Percentiles rank a stretch among this genome's conserved stretches.
Evolutionary conservation across 2,888 invertebrate species (phyloP).

Genomic region (Epinotia bilunana): DNA sequence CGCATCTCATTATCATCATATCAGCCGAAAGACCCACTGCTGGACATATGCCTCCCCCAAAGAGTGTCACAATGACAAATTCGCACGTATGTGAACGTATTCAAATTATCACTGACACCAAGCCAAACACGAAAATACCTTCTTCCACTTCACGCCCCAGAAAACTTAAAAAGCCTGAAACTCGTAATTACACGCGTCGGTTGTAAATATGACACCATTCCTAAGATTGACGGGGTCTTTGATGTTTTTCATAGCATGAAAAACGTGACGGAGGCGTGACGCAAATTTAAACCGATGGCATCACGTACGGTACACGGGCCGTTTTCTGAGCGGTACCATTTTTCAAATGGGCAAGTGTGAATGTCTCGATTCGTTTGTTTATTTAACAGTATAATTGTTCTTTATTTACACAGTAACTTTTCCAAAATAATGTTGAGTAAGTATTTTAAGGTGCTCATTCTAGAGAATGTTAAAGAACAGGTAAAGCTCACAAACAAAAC

Average conservation of each 20-base stretch:
- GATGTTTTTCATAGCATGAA: slow-evolving; percentile 49
- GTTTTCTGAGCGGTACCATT: slow-evolving; percentile 27
- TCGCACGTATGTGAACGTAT: neutral
- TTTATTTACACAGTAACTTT: neutral
- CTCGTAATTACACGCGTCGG: slow-evolving; percentile 35
- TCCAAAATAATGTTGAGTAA: neutral
- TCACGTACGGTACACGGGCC: slow-evolving; percentile 52
- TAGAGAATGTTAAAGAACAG: too few relatives aligned
- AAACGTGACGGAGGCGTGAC: slow-evolving; percentile 52
- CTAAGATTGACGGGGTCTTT: slow-evolving; percentile 43
- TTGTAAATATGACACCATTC: slow-evolving; percentile 16
- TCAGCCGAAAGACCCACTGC: too few relatives aligned
- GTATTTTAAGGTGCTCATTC: too few relatives aligned
- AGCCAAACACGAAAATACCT: slow-evolving; percentile 21
- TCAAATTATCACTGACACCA: neutral
- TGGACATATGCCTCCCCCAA: too few relatives aligned
- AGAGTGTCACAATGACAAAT: neutral
- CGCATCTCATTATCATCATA: too few relatives aligned
- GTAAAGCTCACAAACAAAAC: too few relatives aligned
- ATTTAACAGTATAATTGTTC: neutral
- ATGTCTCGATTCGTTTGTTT: neutral
- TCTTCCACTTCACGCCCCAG: slow-evolving; percentile 25
- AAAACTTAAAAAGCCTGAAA: slow-evolving; percentile 18
- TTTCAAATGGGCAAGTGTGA: slow-evolving; percentile 2
- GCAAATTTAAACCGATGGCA: slow-evolving; percentile 61